Percentiles rank a stretch among this genome's conserved stretches.
phyloP scores from a whole-genome alignment of 2,797 vertebrate species.

The Alcedo atthis region DNA sequence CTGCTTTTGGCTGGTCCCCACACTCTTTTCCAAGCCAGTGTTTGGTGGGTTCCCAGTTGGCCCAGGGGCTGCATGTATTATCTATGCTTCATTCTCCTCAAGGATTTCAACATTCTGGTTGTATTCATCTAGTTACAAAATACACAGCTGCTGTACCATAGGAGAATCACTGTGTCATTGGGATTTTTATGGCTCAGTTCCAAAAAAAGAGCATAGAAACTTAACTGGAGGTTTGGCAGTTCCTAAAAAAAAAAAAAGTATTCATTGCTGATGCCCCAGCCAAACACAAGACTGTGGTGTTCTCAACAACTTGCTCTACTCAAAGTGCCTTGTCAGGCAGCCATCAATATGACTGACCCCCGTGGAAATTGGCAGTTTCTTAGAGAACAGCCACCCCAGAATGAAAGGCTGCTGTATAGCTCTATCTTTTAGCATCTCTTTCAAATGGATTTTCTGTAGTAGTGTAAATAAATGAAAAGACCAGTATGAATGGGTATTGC shows the following conservation, averaged over 20 bases:
- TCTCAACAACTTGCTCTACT: conserved; percentile 41
- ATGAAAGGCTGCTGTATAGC: conserved; percentile 13
- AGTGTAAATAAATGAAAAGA: conserved; percentile 56
- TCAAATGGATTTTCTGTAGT: conserved; percentile 27
- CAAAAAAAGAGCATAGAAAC: conserved; percentile 24
- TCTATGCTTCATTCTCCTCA: not conserved
- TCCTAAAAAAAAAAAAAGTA: conserved; percentile 5
- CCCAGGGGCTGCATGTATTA: conserved; percentile 40
- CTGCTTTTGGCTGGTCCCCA: not conserved
- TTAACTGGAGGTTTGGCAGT: conserved; percentile 24
- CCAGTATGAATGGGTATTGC: conserved; percentile 28
- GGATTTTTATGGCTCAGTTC: conserved; percentile 43
- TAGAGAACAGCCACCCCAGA: conserved; percentile 37
- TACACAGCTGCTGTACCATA: conserved; percentile 30
- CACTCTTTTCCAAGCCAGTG: conserved; percentile 17
- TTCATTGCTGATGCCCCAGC: conserved; percentile 17
- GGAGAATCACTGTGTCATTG: conserved; percentile 46
- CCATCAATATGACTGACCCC: conserved; percentile 44
- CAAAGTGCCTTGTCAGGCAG: conserved; percentile 39
- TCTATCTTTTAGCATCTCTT: conserved; percentile 49
- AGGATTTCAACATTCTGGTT: conserved; percentile 18
- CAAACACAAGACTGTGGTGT: conserved; percentile 24
- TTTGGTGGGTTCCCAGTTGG: conserved; percentile 40
- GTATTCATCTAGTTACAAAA: conserved; percentile 53
- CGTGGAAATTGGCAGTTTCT: conserved; percentile 27